Conservation (phyloP, 2,113 vertebrate genomes). For the Nyctibius bracteatus region DNA sequence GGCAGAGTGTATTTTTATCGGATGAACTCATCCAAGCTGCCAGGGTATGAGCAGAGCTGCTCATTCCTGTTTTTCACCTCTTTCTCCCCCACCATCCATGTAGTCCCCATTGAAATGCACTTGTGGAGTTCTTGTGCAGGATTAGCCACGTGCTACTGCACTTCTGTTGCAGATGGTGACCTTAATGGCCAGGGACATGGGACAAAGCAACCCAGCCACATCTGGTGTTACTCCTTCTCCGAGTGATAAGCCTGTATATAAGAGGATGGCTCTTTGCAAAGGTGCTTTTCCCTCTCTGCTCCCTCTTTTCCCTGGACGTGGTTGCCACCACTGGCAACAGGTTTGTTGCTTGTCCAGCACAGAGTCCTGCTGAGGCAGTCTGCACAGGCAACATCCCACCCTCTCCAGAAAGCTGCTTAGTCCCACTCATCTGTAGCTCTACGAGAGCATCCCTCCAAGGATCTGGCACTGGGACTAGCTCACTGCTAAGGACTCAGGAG, state of each 20-base stretch:
- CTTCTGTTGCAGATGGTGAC: neutral
- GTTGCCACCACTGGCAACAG: neutral
- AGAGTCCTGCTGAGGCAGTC: neutral
- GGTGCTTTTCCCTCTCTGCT: neutral
- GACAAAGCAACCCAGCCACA: neutral
- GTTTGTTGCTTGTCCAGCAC: neutral
- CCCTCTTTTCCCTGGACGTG: neutral
- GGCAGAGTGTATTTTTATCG: constrained; percentile 57
- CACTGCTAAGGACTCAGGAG: neutral
- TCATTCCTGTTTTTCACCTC: neutral
- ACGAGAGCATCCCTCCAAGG: neutral
- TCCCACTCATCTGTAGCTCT: neutral
- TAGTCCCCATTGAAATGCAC: neutral
- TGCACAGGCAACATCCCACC: neutral
- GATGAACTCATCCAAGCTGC: constrained; percentile 56
- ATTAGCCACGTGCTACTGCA: neutral
- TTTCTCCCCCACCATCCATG: neutral
- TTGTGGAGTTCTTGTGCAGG: neutral
- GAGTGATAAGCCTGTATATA: neutral
- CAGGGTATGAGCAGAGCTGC: neutral
- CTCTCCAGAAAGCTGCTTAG: neutral
- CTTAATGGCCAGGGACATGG: neutral
- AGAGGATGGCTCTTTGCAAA: neutral
- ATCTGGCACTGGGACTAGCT: neutral
- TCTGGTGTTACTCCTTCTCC: neutral